Evolutionary conservation across 2,113 vertebrate genomes (phyloP).

Genomic region (Xerus inauris): DNA sequence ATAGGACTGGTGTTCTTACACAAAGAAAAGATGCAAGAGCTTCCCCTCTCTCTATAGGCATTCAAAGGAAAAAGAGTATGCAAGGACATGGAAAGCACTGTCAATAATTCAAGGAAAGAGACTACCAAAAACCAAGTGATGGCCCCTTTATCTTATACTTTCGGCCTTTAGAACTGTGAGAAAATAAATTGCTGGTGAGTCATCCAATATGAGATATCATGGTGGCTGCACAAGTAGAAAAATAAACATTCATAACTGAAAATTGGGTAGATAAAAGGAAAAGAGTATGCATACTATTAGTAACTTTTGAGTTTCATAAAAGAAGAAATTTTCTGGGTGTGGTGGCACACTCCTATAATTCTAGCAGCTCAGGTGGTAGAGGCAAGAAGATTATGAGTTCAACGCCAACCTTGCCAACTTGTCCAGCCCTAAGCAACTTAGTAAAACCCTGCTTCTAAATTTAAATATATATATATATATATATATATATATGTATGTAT

Average conservation of each 20-base stretch:
- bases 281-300: not conserved
- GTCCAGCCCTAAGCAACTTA: no score
- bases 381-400: no score
- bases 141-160: not conserved
- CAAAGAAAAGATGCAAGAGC: not conserved
- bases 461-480: no score
- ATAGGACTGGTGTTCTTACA: not conserved
- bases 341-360: no score
- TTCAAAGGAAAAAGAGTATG: not conserved
- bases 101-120: not conserved
- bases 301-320: no score
- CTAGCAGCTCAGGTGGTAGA: no score
- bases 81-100: not conserved
- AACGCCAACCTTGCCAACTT: no score
- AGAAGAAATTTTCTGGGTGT: not conserved
- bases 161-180: not conserved
- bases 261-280: not conserved
- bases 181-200: not conserved
- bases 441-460: no score
- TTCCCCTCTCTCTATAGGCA: not conserved
- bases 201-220: not conserved
- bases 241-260: not conserved
- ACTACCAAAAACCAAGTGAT: fast-evolving
- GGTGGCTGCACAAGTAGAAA: fast-evolving
- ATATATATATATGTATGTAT: no score